Conservation (phyloP, 1,140 invertebrate genomes). For the Cephus cinctus region DNA sequence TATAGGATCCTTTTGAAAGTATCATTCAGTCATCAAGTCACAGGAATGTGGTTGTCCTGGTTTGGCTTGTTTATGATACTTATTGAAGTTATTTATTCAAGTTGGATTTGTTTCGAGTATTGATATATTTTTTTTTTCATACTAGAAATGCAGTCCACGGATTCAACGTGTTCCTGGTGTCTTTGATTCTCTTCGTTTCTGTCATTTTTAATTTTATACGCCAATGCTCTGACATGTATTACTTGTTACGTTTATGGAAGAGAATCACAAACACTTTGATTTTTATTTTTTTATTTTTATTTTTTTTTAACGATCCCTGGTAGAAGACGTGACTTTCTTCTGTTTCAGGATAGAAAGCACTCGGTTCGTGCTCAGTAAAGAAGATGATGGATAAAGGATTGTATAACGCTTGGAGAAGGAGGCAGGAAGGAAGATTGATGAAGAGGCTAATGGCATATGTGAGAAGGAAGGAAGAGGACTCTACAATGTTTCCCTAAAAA, state of each 20-base stretch:
- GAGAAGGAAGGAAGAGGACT: slow-evolving; percentile 25
- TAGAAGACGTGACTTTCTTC: slow-evolving; percentile 22
- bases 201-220: too few species aligned
- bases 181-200: not conserved
- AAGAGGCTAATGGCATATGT: slow-evolving; percentile 15
- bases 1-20: not conserved
- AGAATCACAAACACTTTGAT: too few species aligned
- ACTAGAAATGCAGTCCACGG: too few species aligned
- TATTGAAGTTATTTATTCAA: not conserved
- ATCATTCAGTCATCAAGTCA: not conserved
- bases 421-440: slow-evolving; percentile 9
- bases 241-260: too few species aligned
- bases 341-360: slow-evolving; percentile 43
- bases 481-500: slow-evolving; percentile 33
- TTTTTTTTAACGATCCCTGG: slow-evolving; percentile 1
- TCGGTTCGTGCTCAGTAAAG: slow-evolving; percentile 33
- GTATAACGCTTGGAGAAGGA: not conserved
- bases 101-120: too few species aligned
- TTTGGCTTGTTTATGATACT: slow-evolving; percentile 6
- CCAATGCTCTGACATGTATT: too few species aligned
- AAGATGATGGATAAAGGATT: slow-evolving; percentile 1
- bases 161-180: not conserved
- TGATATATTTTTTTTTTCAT: too few species aligned
- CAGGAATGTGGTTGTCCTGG: not conserved
- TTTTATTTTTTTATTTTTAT: too few species aligned